Conservation (phyloP, 2,113 vertebrate genomes). For the Chlamydotis undulata region DNA sequence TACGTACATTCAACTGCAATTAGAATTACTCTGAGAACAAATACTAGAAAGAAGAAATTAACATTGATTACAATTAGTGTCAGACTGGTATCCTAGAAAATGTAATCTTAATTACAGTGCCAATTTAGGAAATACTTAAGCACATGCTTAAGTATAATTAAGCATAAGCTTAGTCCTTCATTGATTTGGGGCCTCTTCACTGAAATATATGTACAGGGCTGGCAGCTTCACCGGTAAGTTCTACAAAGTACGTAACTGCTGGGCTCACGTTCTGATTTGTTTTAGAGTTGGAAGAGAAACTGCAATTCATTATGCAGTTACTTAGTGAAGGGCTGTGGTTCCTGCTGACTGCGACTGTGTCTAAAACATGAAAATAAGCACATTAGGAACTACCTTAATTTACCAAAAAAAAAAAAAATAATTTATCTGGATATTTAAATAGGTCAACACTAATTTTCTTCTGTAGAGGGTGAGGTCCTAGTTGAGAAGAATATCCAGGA, state of each 20-base stretch:
- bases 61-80: conserved; percentile 62
- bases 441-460: neutral
- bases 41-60: conserved; percentile 44
- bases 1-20: neutral
- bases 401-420: too few relatives aligned
- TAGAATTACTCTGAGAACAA: conserved; percentile 20
- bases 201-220: neutral
- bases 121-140: conserved; percentile 26
- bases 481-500: neutral
- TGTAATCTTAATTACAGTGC: neutral
- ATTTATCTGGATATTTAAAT: neutral
- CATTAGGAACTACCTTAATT: neutral
- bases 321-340: neutral
- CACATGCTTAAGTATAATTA: conserved; percentile 12
- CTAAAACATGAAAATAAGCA: neutral
- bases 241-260: neutral
- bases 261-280: neutral
- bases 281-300: neutral
- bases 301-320: neutral
- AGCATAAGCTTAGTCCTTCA: conserved; percentile 11
- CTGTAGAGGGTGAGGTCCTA: neutral
- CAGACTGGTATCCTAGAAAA: conserved; percentile 26
- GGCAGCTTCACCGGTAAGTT: neutral
- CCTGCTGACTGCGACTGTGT: neutral
- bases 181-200: neutral